Conservation (phyloP, 2,888 invertebrate species). For the Sylvicola cinctus region DNA sequence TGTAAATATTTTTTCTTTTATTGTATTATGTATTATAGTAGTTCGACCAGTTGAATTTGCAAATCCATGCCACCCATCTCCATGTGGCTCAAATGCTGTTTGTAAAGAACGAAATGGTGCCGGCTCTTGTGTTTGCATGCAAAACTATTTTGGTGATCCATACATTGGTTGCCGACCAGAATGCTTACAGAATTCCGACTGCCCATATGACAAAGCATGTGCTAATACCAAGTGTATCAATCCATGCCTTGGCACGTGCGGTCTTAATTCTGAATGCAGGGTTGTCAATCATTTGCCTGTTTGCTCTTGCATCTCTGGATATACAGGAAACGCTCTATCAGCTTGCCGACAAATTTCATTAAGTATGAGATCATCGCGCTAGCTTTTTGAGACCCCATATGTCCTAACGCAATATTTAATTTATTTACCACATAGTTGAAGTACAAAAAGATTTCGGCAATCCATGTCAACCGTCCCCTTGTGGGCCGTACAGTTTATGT, state of each 20-base stretch:
- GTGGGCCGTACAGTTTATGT: constrained; percentile 31
- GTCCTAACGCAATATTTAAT: neutral
- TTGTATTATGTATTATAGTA: constrained; percentile 18
- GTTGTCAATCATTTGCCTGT: constrained; percentile 67
- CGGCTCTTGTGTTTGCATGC: constrained; percentile 62
- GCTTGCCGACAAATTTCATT: constrained; percentile 41
- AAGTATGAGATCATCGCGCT: constrained; percentile 14
- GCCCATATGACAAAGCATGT: constrained; percentile 54
- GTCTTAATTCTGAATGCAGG: constrained; percentile 62
- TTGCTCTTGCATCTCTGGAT: constrained; percentile 51
- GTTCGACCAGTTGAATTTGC: constrained; percentile 31
- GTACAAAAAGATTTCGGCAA: constrained; percentile 10
- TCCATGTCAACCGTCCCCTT: constrained; percentile 28
- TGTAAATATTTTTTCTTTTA: constrained; percentile 10
- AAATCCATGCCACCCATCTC: constrained; percentile 61
- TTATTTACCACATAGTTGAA: too few species aligned
- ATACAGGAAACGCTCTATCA: constrained; percentile 56
- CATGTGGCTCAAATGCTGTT: constrained; percentile 70
- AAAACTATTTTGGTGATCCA: constrained; percentile 71
- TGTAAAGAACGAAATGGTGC: constrained; percentile 64
- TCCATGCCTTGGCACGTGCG: constrained; percentile 67
- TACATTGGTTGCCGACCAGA: constrained; percentile 71
- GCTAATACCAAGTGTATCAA: constrained; percentile 66
- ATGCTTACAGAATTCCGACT: constrained; percentile 74
- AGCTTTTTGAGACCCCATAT: constrained; percentile 3